Evolutionary conservation across 2,888 invertebrate species (phyloP), one percentile per base, ranked within the genome.

Genomic region (Anodontia alba): DNA sequence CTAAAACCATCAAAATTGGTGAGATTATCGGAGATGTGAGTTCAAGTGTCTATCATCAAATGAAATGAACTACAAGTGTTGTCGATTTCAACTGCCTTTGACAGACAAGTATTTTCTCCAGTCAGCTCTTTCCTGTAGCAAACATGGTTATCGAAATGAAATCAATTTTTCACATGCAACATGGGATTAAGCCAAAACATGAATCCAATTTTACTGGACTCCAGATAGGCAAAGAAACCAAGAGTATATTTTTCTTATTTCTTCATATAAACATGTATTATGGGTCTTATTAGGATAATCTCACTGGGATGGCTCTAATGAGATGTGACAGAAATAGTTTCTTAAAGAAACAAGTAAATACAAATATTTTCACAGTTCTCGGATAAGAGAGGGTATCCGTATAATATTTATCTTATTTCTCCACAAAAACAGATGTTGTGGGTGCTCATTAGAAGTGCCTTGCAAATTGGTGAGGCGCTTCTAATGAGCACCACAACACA

Each of bases 1-100:
- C 15, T 70, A 38, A 43, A 46, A 38, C 31, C 26, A 26, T 70
- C 70, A 49, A 49, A 70, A 70, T 46, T 70, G 70, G n/a, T 10
- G 23, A 70, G 49, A 46, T 70, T 70, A 38, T 49, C 23, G 33
- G 26, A 43, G 49, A 70, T 29, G 26, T 49, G 23, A 70, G 31
- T 12, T 46, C 15, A 26, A 49, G 62, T 62, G 62, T 62, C 62
- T 29, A 20, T 62, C 62, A 54, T 54, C 54, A 54, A 62, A 31
- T 1, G 20, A 62, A 33, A 33, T 62, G 33, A 33, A 62, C 33
- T 33, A 3, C 62, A 62, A 62, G 62, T 62, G 62, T 1, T 31
- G 33, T 31, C 23, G 54, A 54, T 54, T 54, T 54, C 29, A 54
- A 54, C 23, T 10, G 23, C 10, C 23, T 54, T 54, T 54, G 23